Percentiles rank a stretch among this genome's conserved stretches.
Conservation (phyloP, 2,797 vertebrate species). For the Tarsius wallacei region DNA sequence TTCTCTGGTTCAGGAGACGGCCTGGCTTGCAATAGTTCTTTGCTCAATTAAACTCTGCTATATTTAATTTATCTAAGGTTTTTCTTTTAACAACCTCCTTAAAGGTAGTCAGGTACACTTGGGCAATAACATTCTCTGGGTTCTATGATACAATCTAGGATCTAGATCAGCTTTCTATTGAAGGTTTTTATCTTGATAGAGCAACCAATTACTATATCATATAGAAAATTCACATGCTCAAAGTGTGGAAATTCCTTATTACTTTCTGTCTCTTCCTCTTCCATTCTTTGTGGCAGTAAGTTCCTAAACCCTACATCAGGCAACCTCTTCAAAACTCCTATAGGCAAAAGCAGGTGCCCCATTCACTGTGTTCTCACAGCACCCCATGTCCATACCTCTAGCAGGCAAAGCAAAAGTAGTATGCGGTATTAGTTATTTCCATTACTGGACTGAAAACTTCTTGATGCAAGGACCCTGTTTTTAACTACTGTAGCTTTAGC, state of each 20-base stretch:
- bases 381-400: background rate
- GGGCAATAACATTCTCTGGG: background rate
- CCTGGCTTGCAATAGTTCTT: too few relatives aligned
- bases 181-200: background rate
- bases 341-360: background rate
- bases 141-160: background rate
- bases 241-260: background rate
- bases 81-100: background rate
- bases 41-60: too few relatives aligned
- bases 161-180: background rate
- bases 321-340: background rate
- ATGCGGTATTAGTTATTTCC: background rate
- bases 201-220: background rate
- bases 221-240: background rate
- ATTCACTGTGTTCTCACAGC: background rate
- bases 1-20: too few relatives aligned
- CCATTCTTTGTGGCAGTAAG: background rate
- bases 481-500: background rate
- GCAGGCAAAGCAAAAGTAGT: background rate
- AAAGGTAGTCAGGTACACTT: background rate
- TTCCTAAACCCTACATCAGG: background rate
- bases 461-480: background rate
- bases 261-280: background rate
- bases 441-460: background rate
- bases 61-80: too few relatives aligned